Base-by-base conservation (phyloP, 2,888 invertebrate genomes). In the Tenthredo amoena region DNA sequence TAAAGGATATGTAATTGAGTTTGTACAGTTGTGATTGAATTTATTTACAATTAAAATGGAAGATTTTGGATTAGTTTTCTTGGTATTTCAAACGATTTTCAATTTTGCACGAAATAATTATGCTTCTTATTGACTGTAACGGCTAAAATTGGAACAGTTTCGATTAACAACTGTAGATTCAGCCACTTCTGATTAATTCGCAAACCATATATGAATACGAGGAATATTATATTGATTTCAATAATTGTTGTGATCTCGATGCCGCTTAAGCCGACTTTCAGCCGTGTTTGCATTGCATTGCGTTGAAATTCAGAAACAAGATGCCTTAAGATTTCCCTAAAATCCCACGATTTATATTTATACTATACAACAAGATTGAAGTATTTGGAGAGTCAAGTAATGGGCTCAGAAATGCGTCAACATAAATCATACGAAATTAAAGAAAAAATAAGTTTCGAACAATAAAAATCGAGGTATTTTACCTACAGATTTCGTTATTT, bases 11-110 rank as follows among this genome's bases (percentile, higher is more conserved):
- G 34, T 68, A 68, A 68, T 34, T 34, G 18, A 68, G 31, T 68
- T 68, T 68, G 12, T 34, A 68, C 34, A 15, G 18, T 68, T 15
- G 31, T 34, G 18, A 68, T 34, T 34, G 68, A 68, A 31, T 68
- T 34, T 68, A 68, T 68, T 68, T 68, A 68, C 68, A 68, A 68
- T 34, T 68, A 68, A 15, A 68, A 68, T 18, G 31, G 0, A 68
- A 68, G 68, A 34, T 68, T 68, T 68, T 68, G 68, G 68, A 68
- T 34, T 34, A 15, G 68, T 68, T 68, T 68, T 6, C 31, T 34
- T 31, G 21, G 15, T 34, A 31, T 31, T 68, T 34, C 4, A 12
- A 34, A 68, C 34, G 34, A 12, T 34, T 15, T 68, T 18, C 18
- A 68, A 31, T 34, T 68, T 68, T 34, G 34, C 34, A 26, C 10